Evolutionary conservation across 2,888 invertebrate species (phyloP), one percentile per base, ranked within the genome.

Genomic region (Zygogramma bicolorata): DNA sequence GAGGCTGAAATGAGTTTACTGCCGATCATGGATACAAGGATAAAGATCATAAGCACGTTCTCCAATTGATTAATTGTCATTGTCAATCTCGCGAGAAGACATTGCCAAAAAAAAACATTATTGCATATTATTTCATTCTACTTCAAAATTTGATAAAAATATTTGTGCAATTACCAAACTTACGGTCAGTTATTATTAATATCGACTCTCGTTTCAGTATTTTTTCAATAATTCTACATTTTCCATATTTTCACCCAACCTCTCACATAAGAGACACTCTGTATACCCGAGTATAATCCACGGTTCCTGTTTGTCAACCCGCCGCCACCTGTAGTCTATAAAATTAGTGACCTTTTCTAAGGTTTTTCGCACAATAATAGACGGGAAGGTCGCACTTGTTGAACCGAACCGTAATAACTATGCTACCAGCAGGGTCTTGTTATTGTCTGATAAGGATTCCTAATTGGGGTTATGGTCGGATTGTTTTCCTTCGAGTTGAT

Each of bases 401-500:
- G 46, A 31, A 63, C 27, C 27, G 46, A 46, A 42, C 15, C 6
- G 29, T 25, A n/a, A 40, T 18, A 34, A 63, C 46, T 63, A 53
- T 65, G 20, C 46, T 68, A 73, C 73, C 73, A 69, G 73, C 73
- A 73, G 61, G 62, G 61, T 61, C 63, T 68, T 68, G 53, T 27
- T 42, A 58, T 69, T 57, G 46, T 62, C 57, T 53, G 73, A 73
- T 73, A 73, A 73, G 69, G 66, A 73, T 66, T 61, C 61, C 65
- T 66, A 73, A 70, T 62, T 66, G 73, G 62, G 73, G 69, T 73
- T 73, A 73, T 49, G 66, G 73, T 61, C 71, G 71, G 42, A 40
- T 57, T 20, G 18, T 13, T 66, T 66, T 59, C 58, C 46, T 46
- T 63, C 46, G 27, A 46, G 46, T 20, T 63, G 63, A 62, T 62